Evolutionary conservation across 2,113 vertebrate genomes (phyloP).

Genomic region (Myodes glareolus): DNA sequence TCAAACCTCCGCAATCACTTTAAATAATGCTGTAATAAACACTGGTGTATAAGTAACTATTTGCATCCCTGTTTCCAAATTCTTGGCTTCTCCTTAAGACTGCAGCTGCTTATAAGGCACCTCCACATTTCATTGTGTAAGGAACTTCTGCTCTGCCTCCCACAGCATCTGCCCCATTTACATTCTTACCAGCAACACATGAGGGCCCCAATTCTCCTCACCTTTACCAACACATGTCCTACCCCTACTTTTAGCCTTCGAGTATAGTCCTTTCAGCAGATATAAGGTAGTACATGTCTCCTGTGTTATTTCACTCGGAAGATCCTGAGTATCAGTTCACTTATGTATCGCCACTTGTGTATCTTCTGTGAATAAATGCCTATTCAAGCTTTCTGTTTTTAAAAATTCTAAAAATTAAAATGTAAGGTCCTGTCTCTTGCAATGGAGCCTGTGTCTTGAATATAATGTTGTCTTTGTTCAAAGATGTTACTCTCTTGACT

Average conservation of each 20-base stretch:
- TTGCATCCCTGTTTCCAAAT: not conserved
- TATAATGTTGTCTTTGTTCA: not conserved
- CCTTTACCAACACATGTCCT: not conserved
- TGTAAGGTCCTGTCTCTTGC: not conserved
- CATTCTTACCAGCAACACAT: not conserved
- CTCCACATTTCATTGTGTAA: not conserved
- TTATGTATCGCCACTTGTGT: not conserved
- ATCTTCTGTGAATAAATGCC: not conserved
- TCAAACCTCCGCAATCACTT: not conserved
- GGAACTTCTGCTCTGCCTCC: not conserved
- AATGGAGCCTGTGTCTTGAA: not conserved
- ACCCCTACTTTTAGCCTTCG: not conserved
- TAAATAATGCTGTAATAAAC: not conserved
- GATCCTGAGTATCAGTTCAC: not conserved
- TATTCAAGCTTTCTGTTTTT: not conserved
- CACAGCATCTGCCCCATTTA: not conserved
- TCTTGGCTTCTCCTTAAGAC: not conserved
- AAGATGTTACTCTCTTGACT: constrained; percentile 17
- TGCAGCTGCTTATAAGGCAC: not conserved
- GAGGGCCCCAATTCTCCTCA: not conserved
- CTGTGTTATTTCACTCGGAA: not conserved
- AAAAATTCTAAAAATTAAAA: constrained; percentile 38
- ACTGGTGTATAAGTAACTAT: not conserved
- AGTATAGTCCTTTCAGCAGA: not conserved
- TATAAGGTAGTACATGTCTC: not conserved